Conservation (phyloP, 2,113 vertebrate species). For the Andinoacara biseriatus region DNA sequence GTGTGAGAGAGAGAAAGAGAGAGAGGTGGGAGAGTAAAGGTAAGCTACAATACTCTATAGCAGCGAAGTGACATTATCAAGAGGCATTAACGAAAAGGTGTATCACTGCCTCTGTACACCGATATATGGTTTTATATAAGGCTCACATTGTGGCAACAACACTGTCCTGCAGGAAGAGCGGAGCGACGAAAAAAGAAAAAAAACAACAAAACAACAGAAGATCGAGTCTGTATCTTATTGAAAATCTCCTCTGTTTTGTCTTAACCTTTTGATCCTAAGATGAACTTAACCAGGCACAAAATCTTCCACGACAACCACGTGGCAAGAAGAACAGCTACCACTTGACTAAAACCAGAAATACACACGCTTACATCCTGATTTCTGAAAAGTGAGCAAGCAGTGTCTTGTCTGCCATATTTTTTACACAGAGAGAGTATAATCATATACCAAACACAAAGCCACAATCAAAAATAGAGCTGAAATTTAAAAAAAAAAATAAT, state of each 20-base stretch:
- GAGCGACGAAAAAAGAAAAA: background rate
- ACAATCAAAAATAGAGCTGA: background rate
- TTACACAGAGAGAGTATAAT: background rate
- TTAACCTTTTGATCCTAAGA: slow-evolving; percentile 11
- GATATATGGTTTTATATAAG: slow-evolving; percentile 54
- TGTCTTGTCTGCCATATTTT: background rate
- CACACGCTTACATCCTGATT: background rate
- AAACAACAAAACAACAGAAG: slow-evolving; percentile 8
- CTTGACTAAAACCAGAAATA: background rate
- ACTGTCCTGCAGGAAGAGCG: slow-evolving; percentile 11
- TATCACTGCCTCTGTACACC: slow-evolving; percentile 40
- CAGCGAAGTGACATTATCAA: slow-evolving; percentile 73
- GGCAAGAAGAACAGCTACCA: background rate
- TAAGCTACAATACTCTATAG: slow-evolving; percentile 62
- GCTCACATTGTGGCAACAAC: slow-evolving; percentile 2
- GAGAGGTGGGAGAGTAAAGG: slow-evolving; percentile 39
- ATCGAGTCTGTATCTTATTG: background rate
- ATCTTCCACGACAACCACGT: background rate
- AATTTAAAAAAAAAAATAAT: background rate
- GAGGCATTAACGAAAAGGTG: slow-evolving; percentile 66
- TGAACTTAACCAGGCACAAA: slow-evolving; percentile 8
- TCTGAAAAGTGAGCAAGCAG: background rate
- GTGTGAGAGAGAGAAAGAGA: background rate
- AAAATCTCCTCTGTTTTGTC: slow-evolving; percentile 2
- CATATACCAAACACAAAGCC: background rate